Evolutionary conservation across 2,797 vertebrate genomes (phyloP).

Genomic region (Tinamus major): DNA sequence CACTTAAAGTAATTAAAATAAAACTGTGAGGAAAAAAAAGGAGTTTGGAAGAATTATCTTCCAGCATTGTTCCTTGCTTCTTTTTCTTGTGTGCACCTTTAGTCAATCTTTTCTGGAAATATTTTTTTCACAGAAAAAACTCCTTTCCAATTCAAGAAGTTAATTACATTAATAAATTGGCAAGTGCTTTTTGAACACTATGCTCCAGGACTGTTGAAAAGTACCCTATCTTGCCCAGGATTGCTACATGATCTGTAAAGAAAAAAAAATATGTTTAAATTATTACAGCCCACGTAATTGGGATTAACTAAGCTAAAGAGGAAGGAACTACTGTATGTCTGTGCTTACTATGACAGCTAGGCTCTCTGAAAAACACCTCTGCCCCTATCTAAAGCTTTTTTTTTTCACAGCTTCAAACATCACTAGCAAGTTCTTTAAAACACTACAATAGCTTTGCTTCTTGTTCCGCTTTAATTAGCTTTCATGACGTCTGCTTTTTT

Average conservation of each 20-base stretch:
- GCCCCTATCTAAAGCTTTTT: conserved; percentile 72
- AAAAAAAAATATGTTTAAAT: conserved; percentile 71
- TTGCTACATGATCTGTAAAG: conserved; percentile 7
- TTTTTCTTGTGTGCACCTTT: not conserved
- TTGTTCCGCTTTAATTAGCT: conserved; percentile 84
- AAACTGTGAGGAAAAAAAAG: not conserved
- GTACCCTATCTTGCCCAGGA: conserved; percentile 14
- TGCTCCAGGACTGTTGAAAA: conserved; percentile 63
- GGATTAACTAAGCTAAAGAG: conserved; percentile 93
- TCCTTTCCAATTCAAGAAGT: conserved; percentile 72
- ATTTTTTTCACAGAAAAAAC: conserved; percentile 75
- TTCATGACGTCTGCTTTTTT: conserved; percentile 79
- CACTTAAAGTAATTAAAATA: not conserved
- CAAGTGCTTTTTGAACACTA: conserved; percentile 79
- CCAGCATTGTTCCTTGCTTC: not conserved
- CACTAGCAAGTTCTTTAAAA: conserved; percentile 81
- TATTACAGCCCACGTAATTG: conserved; percentile 91
- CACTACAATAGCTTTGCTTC: conserved; percentile 82
- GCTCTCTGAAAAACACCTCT: conserved; percentile 80
- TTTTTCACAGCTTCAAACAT: conserved; percentile 78
- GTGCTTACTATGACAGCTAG: conserved; percentile 85
- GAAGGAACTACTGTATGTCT: conserved; percentile 85
- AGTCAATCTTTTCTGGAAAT: conserved; percentile 74
- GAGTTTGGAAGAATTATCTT: not conserved
- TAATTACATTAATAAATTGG: conserved; percentile 71